phyloP scores from a whole-genome alignment of 2,888 invertebrate species.

The Leptarthrus brevirostris region DNA sequence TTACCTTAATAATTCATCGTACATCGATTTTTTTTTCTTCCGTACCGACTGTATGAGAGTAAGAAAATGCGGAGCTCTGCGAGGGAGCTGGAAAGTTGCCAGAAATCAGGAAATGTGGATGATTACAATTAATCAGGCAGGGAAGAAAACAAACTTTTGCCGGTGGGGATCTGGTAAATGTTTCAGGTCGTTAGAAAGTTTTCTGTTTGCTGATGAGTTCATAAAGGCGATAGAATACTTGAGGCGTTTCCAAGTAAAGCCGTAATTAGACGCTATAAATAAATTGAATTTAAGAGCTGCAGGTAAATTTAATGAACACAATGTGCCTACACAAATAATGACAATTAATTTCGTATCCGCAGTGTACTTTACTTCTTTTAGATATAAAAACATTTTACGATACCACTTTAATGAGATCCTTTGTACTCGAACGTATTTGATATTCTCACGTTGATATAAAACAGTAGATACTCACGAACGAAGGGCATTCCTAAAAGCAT shows the following conservation, averaged over 20 bases:
- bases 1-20: neutral
- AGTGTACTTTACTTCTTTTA: no score
- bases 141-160: neutral
- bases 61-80: neutral
- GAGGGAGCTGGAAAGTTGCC: neutral
- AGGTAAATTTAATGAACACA: no score
- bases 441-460: no score
- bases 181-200: neutral
- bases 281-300: no score
- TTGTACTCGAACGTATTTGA: no score
- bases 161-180: neutral
- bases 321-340: no score
- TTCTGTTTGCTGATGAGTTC: neutral
- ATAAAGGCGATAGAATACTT: neutral
- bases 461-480: no score
- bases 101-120: neutral
- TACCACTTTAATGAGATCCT: no score
- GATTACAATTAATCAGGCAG: neutral
- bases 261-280: neutral
- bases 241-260: neutral
- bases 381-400: no score
- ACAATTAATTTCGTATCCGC: no score
- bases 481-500: no score
- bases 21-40: neutral
- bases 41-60: no score